Percentiles rank a stretch among this genome's conserved stretches.
Conservation (phyloP, 2,888 invertebrate species). For the Encarsia formosa region DNA sequence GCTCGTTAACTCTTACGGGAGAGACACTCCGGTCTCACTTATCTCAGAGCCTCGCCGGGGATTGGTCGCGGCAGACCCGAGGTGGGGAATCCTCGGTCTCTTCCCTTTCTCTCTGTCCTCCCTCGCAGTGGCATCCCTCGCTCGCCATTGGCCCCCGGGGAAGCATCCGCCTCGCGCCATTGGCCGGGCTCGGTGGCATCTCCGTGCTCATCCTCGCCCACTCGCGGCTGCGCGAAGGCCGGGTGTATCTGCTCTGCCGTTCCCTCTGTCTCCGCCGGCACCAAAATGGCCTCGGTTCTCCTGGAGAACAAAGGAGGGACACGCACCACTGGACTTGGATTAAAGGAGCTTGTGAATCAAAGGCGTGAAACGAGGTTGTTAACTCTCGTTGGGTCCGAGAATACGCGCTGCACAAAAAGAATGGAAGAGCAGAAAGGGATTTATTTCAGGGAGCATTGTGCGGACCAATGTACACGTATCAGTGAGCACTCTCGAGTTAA, state of each 20-base stretch:
- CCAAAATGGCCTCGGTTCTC: constrained; percentile 1
- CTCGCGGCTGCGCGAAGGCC: constrained; percentile 40
- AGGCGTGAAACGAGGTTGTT: constrained; percentile 25
- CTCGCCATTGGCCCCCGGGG: constrained; percentile 43
- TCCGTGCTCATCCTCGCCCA: constrained; percentile 49
- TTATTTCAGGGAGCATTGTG: no score
- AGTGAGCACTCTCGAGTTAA: no score
- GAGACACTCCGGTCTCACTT: no score
- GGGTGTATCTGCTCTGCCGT: constrained; percentile 23
- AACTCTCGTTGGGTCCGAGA: constrained; percentile 3
- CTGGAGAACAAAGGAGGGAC: constrained; percentile 7
- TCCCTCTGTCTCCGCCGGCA: constrained; percentile 22
- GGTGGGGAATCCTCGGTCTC: no score
- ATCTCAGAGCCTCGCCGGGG: no score
- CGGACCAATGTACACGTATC: no score
- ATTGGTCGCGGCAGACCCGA: no score
- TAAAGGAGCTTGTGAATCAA: constrained; percentile 21
- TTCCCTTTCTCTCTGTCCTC: constrained; percentile 13
- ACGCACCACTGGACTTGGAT: constrained; percentile 18
- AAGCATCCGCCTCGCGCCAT: constrained; percentile 42
- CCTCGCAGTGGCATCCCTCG: constrained; percentile 38
- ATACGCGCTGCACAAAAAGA: no score
- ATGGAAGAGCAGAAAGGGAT: no score
- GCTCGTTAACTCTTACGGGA: no score
- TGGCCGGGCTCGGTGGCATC: constrained; percentile 42